Percentiles rank a stretch among this genome's conserved stretches.
Conservation (phyloP, 2,888 invertebrate genomes). For the Bursaphelenchus okinawaensis region DNA sequence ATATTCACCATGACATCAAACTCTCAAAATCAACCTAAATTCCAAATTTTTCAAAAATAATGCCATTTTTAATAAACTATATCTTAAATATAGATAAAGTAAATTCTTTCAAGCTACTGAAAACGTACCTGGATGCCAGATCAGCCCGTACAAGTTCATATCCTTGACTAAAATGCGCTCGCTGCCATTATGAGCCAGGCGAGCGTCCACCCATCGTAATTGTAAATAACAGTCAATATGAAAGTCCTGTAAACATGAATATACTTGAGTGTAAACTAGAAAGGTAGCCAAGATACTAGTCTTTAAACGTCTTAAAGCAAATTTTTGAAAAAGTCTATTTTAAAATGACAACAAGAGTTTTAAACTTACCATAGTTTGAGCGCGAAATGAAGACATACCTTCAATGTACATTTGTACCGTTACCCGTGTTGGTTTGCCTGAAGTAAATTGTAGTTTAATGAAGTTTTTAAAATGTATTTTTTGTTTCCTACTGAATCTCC, state of each 20-base stretch:
- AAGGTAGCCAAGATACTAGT: no score
- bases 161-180: slow-evolving; percentile 52
- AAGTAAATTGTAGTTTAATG: no score
- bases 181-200: slow-evolving; percentile 48
- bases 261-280: no score
- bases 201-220: slow-evolving; percentile 51
- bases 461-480: slow-evolving; percentile 4
- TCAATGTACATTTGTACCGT: slow-evolving; percentile 57
- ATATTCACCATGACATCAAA: no score
- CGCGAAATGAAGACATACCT: slow-evolving; percentile 57
- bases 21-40: no score
- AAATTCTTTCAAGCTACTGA: no score
- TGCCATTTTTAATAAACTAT: no score
- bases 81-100: no score
- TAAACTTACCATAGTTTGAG: slow-evolving; percentile 49
- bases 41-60: background rate
- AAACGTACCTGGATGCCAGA: slow-evolving; percentile 37
- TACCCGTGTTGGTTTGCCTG: slow-evolving; percentile 49
- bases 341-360: background rate
- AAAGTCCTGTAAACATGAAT: slow-evolving; percentile 47
- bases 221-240: slow-evolving; percentile 57
- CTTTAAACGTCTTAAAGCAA: no score
- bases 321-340: background rate
- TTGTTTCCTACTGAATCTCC: background rate
- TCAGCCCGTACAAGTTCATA: slow-evolving; percentile 38